phyloP scores from a whole-genome alignment of 2,888 invertebrate genomes.

The Mactromeris polynyma region DNA sequence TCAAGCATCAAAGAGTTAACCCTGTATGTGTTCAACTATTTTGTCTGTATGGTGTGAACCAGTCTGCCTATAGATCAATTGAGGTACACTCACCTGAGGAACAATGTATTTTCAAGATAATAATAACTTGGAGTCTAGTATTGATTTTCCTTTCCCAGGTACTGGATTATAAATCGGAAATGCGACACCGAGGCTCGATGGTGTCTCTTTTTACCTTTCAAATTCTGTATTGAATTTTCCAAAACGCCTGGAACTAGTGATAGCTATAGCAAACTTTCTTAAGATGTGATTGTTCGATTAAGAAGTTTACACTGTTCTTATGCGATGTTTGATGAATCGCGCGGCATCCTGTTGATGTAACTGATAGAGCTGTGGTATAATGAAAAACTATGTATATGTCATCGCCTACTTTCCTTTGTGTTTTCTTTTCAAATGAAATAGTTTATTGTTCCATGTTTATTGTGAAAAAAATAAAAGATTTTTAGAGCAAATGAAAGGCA shows the following conservation, averaged over 20 bases:
- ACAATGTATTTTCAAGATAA: constrained; percentile 25
- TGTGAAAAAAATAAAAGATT: too few species aligned
- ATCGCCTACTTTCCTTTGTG: too few species aligned
- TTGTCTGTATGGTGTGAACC: not conserved
- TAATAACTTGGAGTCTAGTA: constrained; percentile 1
- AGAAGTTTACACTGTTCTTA: not conserved
- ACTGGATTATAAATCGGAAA: constrained; percentile 16
- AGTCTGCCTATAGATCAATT: not conserved
- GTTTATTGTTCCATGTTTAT: too few species aligned
- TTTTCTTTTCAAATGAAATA: too few species aligned
- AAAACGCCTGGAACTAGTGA: not conserved
- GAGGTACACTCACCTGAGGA: constrained; percentile 18
- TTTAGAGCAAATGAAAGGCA: too few species aligned
- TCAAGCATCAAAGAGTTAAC: not conserved
- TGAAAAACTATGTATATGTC: too few species aligned
- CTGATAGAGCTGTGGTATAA: too few species aligned
- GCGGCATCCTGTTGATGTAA: not conserved
- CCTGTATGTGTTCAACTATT: not conserved
- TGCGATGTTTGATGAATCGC: not conserved
- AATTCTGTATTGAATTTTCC: constrained; percentile 22
- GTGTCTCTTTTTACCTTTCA: constrained; percentile 20
- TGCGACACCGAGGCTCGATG: constrained; percentile 11
- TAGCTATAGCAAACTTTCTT: not conserved
- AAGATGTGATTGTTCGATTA: not conserved
- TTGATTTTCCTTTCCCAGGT: constrained; percentile 22